Base-by-base conservation (phyloP, 2,113 vertebrate species). In the Erpornis zantholeuca region DNA sequence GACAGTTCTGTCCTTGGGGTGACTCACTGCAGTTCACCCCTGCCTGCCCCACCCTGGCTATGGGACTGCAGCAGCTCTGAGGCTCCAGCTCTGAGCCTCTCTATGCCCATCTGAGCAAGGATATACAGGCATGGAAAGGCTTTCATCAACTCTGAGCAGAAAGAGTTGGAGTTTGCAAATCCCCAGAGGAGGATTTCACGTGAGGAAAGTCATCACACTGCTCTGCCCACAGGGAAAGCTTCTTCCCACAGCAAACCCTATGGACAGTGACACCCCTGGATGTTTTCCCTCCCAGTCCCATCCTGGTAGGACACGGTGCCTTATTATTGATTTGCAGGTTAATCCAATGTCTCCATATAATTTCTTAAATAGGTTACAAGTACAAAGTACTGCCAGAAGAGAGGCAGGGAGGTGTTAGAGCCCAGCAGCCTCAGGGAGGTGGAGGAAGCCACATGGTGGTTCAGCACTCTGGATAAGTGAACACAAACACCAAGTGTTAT, bases 231-330 rank as follows among this genome's bases (percentile, higher is more conserved):
- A 47, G 22, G 75, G 52, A 72, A 33, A 0, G 3, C 15, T 35
- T 50, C 35, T 45, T 45, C 52, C 50, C 22, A 4, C 49, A 52
- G 38, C 6, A 54, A 89, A 16, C 31, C 31, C 61, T 19, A 8
- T 0, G 2, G 36, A 35, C 23, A 1, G 4, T 3, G 54, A 63
- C 7, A 29, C 7, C 15, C 5, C 2, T 20, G 36, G 20, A 9
- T 54, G 52, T 57, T 72, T 80, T 44, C 10, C 44, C 53, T 56
- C 24, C 22, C 8, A 2, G 21, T 28, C 33, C 56, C 60, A 29
- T 31, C 59, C 64, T 16, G 16, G 38, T 20, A 47, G 36, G 33
- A 15, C 0, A 2, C 0, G 3, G 6, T 73, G 25, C 21, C 15
- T 61, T 35, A 3, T 10, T 80, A 11, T 33, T 1, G 7, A 70